These are phyloP conservation scores for Oxyruncus cristatus DNA, from an alignment of 2,113 vertebrate species.

Conservation along the genomic window DNA sequence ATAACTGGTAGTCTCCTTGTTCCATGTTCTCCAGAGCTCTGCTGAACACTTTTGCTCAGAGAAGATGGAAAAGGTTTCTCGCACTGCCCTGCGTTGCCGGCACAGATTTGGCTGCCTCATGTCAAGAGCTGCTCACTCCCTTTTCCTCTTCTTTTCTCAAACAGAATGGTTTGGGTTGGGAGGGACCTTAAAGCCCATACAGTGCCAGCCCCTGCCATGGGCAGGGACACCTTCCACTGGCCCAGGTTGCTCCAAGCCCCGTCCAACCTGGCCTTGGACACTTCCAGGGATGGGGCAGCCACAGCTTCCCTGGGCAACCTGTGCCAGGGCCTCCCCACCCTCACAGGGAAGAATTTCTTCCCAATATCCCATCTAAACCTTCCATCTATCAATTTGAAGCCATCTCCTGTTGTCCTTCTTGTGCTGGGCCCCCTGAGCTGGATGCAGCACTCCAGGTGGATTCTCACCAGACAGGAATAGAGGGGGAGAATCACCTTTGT, in stretches of 20 bases:
- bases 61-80: background rate
- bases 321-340: background rate
- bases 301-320: background rate
- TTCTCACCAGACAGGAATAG: background rate
- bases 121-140: background rate
- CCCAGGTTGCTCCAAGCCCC: background rate
- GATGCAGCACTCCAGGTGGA: background rate
- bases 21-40: background rate
- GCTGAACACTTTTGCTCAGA: accelerated
- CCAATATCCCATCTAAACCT: background rate
- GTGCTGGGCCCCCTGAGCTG: accelerated
- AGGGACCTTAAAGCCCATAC: background rate
- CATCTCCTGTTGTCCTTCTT: background rate
- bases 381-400: background rate
- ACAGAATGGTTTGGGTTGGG: too few relatives aligned
- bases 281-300: background rate
- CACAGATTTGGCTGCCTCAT: background rate
- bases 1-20: background rate
- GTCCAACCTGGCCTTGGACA: background rate
- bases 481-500: background rate
- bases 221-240: background rate
- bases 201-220: background rate
- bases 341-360: accelerated
- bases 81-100: background rate
- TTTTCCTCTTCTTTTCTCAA: background rate